These are phyloP conservation scores for Andrena flavipes DNA, from an alignment of 2,888 invertebrate species.

Conservation along the genomic window DNA sequence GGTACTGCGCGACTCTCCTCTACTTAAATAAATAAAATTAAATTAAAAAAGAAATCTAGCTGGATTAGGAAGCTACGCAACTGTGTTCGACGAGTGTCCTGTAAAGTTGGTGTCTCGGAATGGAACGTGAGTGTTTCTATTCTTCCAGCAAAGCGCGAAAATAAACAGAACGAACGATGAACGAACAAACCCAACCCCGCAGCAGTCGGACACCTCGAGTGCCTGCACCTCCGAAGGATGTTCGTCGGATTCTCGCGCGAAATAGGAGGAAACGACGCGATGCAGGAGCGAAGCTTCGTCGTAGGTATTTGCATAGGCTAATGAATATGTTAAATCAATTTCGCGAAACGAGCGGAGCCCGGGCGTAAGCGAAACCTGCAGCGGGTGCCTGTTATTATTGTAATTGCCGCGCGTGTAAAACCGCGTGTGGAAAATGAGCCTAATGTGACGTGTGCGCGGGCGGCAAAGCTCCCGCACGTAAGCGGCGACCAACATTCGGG, in stretches of 20 bases:
- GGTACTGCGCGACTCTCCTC: too few relatives aligned
- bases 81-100: background rate
- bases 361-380: constrained; percentile 73
- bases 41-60: too few relatives aligned
- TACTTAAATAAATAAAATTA: too few relatives aligned
- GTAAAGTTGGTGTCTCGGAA: background rate
- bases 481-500: background rate
- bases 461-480: constrained; percentile 56
- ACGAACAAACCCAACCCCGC: too few relatives aligned
- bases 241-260: background rate
- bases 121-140: background rate
- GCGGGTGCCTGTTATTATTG: constrained; percentile 83
- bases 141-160: too few relatives aligned
- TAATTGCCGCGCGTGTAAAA: constrained; percentile 83
- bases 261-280: background rate
- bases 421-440: constrained; percentile 83
- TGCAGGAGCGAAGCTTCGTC: background rate
- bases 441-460: constrained; percentile 83
- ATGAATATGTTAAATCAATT: constrained; percentile 84
- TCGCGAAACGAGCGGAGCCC: constrained; percentile 79
- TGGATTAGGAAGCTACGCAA: too few relatives aligned
- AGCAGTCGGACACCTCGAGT: too few relatives aligned
- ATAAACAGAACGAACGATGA: too few relatives aligned
- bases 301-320: constrained; percentile 82
- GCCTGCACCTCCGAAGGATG: too few relatives aligned